Conservation (phyloP, 53 echinoderm and acorn worm genomes). For the Luidia sarsii region DNA sequence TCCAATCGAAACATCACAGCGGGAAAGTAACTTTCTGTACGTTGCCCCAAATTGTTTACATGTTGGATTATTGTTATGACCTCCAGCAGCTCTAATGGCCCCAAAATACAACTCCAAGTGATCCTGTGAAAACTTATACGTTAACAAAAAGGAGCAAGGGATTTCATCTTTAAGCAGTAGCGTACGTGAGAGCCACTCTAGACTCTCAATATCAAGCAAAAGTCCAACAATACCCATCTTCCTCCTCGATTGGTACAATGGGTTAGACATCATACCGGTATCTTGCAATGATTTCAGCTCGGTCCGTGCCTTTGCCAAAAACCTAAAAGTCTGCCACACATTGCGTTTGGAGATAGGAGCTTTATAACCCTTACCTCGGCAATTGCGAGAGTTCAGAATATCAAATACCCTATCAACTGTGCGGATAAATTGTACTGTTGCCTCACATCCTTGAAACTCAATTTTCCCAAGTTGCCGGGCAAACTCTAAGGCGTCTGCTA, state of each 20-base stretch:
- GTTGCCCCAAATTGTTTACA: not conserved
- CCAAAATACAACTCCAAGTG: constrained; percentile 20
- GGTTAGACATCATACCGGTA: not conserved
- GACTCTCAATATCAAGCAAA: constrained; percentile 16
- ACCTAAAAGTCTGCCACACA: constrained; percentile 13
- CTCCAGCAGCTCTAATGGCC: constrained; percentile 22
- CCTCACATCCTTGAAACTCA: constrained; percentile 57
- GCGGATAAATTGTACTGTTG: constrained; percentile 63
- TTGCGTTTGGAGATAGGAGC: constrained; percentile 9
- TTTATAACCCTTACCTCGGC: constrained; percentile 39
- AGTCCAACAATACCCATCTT: constrained; percentile 21
- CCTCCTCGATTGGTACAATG: constrained; percentile 9
- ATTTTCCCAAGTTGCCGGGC: constrained; percentile 26
- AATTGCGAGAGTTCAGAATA: constrained; percentile 48
- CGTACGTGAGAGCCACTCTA: not conserved
- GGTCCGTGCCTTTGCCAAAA: constrained; percentile 1
- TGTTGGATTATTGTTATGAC: constrained; percentile 15
- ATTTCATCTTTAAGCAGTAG: constrained; percentile 5
- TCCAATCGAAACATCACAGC: not conserved
- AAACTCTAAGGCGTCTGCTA: constrained; percentile 58
- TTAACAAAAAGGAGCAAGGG: constrained; percentile 17
- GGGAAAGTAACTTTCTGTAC: constrained; percentile 1
- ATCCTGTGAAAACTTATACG: constrained; percentile 20
- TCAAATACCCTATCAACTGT: constrained; percentile 62
- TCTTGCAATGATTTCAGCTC: constrained; percentile 11